These are phyloP conservation scores for Tiaroga cobitis DNA, from an alignment of 2,797 vertebrate species.

Conservation along the genomic window DNA sequence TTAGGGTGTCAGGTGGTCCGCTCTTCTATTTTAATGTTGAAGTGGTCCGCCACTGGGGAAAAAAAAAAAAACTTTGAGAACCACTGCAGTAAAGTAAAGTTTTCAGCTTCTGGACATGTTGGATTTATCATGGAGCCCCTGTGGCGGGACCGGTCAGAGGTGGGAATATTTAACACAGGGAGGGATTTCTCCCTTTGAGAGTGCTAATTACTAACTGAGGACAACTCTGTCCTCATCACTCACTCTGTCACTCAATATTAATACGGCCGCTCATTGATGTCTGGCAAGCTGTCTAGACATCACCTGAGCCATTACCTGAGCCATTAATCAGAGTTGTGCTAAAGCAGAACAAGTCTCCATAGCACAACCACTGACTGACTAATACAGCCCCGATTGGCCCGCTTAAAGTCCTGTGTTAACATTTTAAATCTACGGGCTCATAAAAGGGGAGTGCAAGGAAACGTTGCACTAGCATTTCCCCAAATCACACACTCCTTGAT, in stretches of 20 bases:
- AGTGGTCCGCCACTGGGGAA: background rate
- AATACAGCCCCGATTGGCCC: conserved; percentile 73
- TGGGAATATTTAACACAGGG: conserved; percentile 37
- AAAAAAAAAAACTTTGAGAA: conserved; percentile 5
- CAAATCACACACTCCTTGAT: conserved; percentile 74
- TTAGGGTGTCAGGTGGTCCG: background rate
- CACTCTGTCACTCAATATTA: conserved; percentile 60
- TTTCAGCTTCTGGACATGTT: conserved; percentile 15
- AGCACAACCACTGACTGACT: conserved; percentile 54
- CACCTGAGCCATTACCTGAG: conserved; percentile 60
- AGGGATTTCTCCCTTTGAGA: conserved; percentile 53
- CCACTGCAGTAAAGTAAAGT: background rate
- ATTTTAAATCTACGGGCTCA: conserved; percentile 78
- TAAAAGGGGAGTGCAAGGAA: conserved; percentile 74
- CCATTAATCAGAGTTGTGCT: conserved; percentile 54
- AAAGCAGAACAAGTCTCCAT: conserved; percentile 52
- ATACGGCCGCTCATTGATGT: conserved; percentile 57
- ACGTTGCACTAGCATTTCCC: conserved; percentile 71
- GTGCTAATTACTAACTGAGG: conserved; percentile 63
- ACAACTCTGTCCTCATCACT: conserved; percentile 57
- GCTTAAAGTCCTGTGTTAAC: conserved; percentile 80
- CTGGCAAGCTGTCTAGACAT: conserved; percentile 59
- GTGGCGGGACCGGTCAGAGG: conserved; percentile 31
- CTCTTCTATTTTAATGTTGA: background rate
- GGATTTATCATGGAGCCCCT: conserved; percentile 25